These are phyloP conservation scores for Canis aureus DNA, from an alignment of 2,113 vertebrate species.

Conservation along the genomic window DNA sequence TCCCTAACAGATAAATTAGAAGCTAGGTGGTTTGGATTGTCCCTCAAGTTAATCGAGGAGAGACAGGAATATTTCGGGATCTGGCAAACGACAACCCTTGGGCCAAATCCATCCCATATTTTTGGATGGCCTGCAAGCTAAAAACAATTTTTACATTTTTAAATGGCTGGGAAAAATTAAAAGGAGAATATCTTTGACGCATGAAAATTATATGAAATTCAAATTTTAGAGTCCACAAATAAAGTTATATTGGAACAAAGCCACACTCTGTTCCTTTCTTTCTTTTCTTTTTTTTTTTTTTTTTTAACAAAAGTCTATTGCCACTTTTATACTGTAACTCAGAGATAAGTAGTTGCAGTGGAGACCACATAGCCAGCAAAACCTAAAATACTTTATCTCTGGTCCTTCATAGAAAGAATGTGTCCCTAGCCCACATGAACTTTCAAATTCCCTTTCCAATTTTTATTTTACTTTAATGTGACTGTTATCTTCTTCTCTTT, in stretches of 20 bases:
- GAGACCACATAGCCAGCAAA: not conserved
- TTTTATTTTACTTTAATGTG: not conserved
- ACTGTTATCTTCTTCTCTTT: not conserved
- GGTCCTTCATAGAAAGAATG: not conserved
- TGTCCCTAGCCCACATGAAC: not conserved
- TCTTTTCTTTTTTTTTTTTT: not conserved
- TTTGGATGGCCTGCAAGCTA: not conserved
- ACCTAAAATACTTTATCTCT: not conserved
- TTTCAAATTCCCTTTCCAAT: not conserved
- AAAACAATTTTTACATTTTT: not conserved
- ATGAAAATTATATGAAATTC: not conserved
- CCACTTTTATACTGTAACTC: not conserved
- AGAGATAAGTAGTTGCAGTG: not conserved
- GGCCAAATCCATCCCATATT: not conserved
- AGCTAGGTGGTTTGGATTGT: not conserved
- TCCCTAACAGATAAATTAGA: slow-evolving; percentile 45
- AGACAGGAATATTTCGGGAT: not conserved
- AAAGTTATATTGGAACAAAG: not conserved
- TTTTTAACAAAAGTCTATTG: not conserved
- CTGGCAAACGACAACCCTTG: not conserved
- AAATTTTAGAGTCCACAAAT: not conserved
- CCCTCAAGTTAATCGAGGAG: not conserved
- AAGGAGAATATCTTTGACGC: not conserved
- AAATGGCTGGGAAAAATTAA: not conserved
- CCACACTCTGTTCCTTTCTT: not conserved